Percentiles rank a stretch among this genome's conserved stretches.
These are phyloP conservation scores for Luidia sarsii DNA, from an alignment of 53 echinoderm and acorn worm genomes.

Conservation along the genomic window DNA sequence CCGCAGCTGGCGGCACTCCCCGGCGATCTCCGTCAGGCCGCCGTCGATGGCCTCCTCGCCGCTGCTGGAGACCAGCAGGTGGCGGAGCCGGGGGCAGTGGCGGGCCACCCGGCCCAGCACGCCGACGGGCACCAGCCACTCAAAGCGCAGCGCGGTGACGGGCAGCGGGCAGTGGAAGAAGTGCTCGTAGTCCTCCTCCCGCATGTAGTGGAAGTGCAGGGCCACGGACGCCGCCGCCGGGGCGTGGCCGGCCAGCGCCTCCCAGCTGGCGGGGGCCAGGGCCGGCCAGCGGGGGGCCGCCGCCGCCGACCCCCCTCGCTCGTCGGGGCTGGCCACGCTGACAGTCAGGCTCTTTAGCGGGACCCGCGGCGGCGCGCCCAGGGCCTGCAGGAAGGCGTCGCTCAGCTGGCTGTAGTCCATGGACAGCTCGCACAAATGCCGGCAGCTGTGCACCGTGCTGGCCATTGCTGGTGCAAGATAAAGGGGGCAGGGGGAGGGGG, in stretches of 20 bases:
- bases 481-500: background rate
- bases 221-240: slow-evolving; percentile 58
- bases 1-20: slow-evolving; percentile 60
- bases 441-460: slow-evolving; percentile 68
- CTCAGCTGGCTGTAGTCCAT: slow-evolving; percentile 86
- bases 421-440: slow-evolving; percentile 76
- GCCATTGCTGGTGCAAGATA: slow-evolving; percentile 65
- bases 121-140: slow-evolving; percentile 65
- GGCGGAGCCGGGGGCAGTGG: slow-evolving; percentile 77
- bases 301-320: slow-evolving; percentile 31
- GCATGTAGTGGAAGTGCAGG: slow-evolving; percentile 77
- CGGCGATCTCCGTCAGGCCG: slow-evolving; percentile 73
- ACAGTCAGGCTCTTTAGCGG: slow-evolving; percentile 70
- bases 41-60: slow-evolving; percentile 72
- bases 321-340: slow-evolving; percentile 41
- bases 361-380: slow-evolving; percentile 73
- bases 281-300: slow-evolving; percentile 32
- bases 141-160: slow-evolving; percentile 79
- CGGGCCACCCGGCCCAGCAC: slow-evolving; percentile 69
- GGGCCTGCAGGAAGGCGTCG: slow-evolving; percentile 68
- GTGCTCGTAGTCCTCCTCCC: slow-evolving; percentile 65
- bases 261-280: slow-evolving; percentile 76
- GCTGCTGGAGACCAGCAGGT: slow-evolving; percentile 76
- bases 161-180: slow-evolving; percentile 73
- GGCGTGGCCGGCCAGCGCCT: slow-evolving; percentile 64